Evolutionary conservation across 2,113 vertebrate species (phyloP), one percentile per base, ranked within the genome.

Genomic region (Ptychochromis oligacanthus): DNA sequence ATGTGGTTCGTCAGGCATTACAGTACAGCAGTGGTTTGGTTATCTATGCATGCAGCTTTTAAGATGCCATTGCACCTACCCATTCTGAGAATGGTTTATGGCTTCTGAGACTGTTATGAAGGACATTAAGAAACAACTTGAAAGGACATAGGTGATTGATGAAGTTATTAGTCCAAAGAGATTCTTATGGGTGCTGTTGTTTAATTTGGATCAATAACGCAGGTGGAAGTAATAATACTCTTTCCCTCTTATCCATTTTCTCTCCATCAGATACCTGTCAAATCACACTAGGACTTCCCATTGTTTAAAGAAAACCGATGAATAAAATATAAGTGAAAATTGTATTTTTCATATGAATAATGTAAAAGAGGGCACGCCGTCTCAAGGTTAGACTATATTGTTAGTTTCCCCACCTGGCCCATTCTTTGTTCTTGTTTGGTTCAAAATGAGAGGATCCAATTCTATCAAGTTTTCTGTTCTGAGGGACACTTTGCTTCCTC

Each of bases 291-390:
- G 52, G 84, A 87, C 84, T 76, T 89, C 81, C 78, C 75, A 89
- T 91, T 94, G 93, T 94, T 93, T 93, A 93, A 94, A 92, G 86
- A 92, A 91, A 94, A 91, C 15, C 92, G 93, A 95, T 96, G 94
- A 96, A 96, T 96, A 95, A 95, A 95, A 95, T 95, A 96, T 95
- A 84, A 82, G 90, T 86, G 86, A 93, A 95, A 95, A 93, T 92
- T 91, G 90, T 95, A 92, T 93, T 94, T 94, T 92, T 89, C 76
- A 89, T 93, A 94, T 95, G 94, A 96, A 96, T 95, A 95, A 95
- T 96, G 94, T 93, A 95, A 92, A 92, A 91, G 91, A 88, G 88
- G 92, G 84, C 86, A 87, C 40, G 83, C 88, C 87, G 89, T 94
- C 83, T 92, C 91, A 94, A 95, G 93, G 94, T 95, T 91, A 93